A percentile compares a stretch with the other conserved stretches of the same genome.
These are phyloP conservation scores for Mellivora capensis DNA, from an alignment of 2,113 vertebrate species.

Conservation along the genomic window DNA sequence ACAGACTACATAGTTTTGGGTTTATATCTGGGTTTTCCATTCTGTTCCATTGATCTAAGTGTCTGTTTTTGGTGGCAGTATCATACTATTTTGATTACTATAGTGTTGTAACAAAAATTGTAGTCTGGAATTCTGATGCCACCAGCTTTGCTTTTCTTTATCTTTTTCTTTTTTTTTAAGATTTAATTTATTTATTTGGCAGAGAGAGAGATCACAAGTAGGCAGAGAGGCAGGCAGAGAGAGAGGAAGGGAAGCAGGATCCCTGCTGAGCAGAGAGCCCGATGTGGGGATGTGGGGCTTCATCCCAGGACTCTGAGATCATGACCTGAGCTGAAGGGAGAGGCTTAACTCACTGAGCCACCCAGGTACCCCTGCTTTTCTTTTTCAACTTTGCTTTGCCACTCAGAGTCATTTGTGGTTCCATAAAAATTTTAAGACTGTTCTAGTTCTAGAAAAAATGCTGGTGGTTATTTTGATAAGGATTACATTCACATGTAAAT, in stretches of 20 bases:
- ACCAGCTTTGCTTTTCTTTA: not conserved
- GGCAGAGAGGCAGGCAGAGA: too few species aligned
- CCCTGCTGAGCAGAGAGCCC: too few species aligned
- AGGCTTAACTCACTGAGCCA: too few species aligned
- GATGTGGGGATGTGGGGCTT: too few species aligned
- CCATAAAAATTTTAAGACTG: not conserved
- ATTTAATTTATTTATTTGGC: too few species aligned
- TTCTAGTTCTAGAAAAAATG: not conserved
- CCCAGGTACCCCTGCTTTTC: not conserved
- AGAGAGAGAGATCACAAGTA: too few species aligned
- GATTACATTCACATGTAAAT: not conserved
- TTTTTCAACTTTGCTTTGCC: not conserved
- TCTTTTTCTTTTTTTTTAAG: too few species aligned
- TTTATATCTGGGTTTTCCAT: not conserved
- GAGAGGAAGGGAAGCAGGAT: too few species aligned
- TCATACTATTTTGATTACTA: not conserved
- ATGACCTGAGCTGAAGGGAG: too few species aligned
- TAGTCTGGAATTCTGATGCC: not conserved
- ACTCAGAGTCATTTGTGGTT: not conserved
- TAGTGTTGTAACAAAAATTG: not conserved
- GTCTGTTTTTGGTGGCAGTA: not conserved
- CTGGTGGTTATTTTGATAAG: not conserved
- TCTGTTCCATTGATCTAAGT: not conserved
- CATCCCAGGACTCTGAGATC: too few species aligned
- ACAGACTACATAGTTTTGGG: not conserved